Base-by-base conservation (phyloP, 2,888 invertebrate genomes). In the Eupeodes luniger region DNA sequence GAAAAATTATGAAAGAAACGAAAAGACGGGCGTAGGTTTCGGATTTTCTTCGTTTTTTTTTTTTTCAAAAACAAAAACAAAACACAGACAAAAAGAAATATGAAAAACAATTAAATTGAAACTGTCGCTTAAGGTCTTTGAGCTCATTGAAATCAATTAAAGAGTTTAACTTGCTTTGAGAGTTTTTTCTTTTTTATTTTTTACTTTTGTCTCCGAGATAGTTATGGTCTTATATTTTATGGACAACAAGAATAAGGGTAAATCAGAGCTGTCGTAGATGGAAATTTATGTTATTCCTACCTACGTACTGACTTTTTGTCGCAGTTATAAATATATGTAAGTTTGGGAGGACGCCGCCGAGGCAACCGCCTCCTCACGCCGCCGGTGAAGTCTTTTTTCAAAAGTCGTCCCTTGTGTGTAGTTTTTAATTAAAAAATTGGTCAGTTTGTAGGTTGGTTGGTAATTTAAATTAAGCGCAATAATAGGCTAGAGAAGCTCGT, bases 81-180 rank as follows among this genome's bases (percentile, higher is more conserved):
- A 27, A 27, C 27, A 27, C 27, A 27, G 27, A 27, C 40, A n/a
- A 67, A 67, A 67, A 57, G 16, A 40, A 57, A 57, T 47, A 47
- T 2, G 2, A 57, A 44, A 72, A 57, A 72, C 57, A 57, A 72
- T 72, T 57, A 77, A 66, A 47, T 69, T 76, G 59, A 53, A 77
- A 81, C 47, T 69, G 74, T 75, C 78, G 77, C 36, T 57, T 44
- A 62, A 55, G 82, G 85, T 86, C 85, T 82, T 86, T 86, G 85
- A 75, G 85, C 85, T 86, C 82, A 86, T 86, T 86, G 78, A 86
- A 86, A 75, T 82, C 85, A 86, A 86, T 86, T 86, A 78, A 74
- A 75, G 78, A 82, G 40, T 75, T 81, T 69, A 86, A 86, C 57
- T 78, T 70, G 40, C 55, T 62, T 61, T 16, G 49, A 75, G 11